These are phyloP conservation scores for Formicarius rufipectus DNA, from an alignment of 2,113 vertebrate genomes.

Conservation along the genomic window DNA sequence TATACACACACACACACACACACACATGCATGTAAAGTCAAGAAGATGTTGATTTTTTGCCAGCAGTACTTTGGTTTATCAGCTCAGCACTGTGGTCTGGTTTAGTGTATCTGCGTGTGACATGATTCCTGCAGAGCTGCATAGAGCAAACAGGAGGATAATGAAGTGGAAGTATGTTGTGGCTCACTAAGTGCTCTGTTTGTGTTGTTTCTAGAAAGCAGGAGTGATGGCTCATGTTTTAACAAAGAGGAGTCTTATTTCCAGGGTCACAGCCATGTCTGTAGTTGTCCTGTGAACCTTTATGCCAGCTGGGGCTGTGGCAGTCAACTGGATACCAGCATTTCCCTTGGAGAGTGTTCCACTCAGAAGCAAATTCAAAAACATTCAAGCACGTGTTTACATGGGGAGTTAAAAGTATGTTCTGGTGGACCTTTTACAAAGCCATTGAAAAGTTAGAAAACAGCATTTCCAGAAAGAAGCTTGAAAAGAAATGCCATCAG, in stretches of 20 bases:
- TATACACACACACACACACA: accelerated
- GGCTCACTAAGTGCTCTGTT: neutral
- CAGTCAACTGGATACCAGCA: neutral
- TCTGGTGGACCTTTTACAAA: neutral
- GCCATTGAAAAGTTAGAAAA: neutral
- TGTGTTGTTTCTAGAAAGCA: neutral
- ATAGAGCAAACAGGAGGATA: neutral
- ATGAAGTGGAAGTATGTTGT: neutral
- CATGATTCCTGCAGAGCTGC: accelerated
- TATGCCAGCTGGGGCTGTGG: neutral
- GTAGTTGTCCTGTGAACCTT: neutral
- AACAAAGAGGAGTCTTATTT: neutral
- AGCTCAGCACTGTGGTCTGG: neutral
- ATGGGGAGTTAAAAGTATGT: neutral
- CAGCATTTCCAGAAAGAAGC: neutral
- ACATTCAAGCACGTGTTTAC: neutral
- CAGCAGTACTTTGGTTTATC: neutral
- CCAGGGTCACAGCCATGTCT: neutral
- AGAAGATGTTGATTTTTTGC: neutral
- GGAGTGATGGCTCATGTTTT: neutral
- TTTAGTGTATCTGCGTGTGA: neutral
- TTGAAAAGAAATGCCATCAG: neutral
- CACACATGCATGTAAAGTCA: accelerated
- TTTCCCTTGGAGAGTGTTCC: neutral
- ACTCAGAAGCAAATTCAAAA: neutral